Percentiles rank a stretch among this genome's conserved stretches.
phyloP scores from a whole-genome alignment of 2,888 invertebrate genomes.

The Drosophila austrosaltans region DNA sequence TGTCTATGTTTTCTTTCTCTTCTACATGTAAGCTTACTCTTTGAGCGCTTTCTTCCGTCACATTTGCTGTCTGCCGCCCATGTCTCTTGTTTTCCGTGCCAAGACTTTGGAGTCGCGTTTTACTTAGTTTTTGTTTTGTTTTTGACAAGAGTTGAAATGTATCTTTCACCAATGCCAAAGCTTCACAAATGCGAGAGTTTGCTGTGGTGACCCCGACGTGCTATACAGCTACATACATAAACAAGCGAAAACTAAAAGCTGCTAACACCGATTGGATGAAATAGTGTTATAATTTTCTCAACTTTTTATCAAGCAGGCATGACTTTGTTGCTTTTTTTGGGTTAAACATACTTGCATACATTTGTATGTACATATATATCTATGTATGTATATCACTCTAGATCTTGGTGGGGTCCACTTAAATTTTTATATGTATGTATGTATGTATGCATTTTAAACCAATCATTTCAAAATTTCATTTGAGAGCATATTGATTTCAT shows the following conservation, averaged over 20 bases:
- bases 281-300: too few relatives aligned
- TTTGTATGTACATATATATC: too few relatives aligned
- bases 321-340: too few relatives aligned
- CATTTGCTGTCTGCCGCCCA: constrained; percentile 54
- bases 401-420: too few relatives aligned
- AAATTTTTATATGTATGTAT: too few relatives aligned
- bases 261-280: too few relatives aligned
- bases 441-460: not conserved
- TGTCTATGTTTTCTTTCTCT: constrained; percentile 28
- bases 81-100: constrained; percentile 58
- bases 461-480: not conserved
- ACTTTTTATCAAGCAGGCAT: too few relatives aligned
- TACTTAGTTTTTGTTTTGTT: constrained; percentile 18
- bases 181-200: constrained; percentile 35
- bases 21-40: constrained; percentile 40
- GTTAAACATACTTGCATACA: too few relatives aligned
- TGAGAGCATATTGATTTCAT: not conserved
- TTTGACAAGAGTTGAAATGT: constrained; percentile 79
- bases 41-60: constrained; percentile 70
- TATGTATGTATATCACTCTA: too few relatives aligned
- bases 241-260: too few relatives aligned
- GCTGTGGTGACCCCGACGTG: constrained; percentile 6
- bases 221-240: not conserved
- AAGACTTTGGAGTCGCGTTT: constrained; percentile 63
- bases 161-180: constrained; percentile 67